Evolutionary conservation across 2,113 vertebrate species (phyloP).

Genomic region (Pontoporia blainvillei): DNA sequence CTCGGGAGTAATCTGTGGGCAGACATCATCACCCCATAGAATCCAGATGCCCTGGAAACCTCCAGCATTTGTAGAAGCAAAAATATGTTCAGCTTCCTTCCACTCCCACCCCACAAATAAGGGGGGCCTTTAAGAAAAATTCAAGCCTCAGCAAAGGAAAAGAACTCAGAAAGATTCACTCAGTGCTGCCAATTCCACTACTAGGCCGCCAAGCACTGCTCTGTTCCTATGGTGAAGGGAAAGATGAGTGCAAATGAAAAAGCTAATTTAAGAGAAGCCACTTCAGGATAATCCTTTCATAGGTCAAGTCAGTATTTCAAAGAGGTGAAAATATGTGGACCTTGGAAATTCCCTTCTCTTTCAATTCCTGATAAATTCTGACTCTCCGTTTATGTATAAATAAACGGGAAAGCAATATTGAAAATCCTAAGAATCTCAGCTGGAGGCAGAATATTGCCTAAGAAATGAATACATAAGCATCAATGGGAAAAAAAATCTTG

Average conservation of each 20-base stretch:
- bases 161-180: background rate
- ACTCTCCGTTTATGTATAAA: background rate
- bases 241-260: background rate
- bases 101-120: background rate
- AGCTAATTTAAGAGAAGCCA: background rate
- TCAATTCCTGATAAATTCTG: conserved; percentile 27
- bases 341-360: conserved; percentile 21
- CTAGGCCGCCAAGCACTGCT: background rate
- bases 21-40: background rate
- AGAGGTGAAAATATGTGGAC: background rate
- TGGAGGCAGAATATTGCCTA: background rate
- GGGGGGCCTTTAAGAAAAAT: background rate
- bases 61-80: background rate
- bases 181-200: background rate
- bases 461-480: background rate
- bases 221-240: background rate
- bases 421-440: background rate
- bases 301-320: conserved; percentile 4
- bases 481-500: background rate
- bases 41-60: background rate
- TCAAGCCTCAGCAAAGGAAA: background rate
- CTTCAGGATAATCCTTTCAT: conserved; percentile 17
- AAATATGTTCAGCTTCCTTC: background rate
- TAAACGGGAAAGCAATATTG: background rate
- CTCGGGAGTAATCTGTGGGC: background rate